These are phyloP conservation scores for Eulacestoma nigropectus DNA, from an alignment of 2,113 vertebrate species.

Conservation along the genomic window DNA sequence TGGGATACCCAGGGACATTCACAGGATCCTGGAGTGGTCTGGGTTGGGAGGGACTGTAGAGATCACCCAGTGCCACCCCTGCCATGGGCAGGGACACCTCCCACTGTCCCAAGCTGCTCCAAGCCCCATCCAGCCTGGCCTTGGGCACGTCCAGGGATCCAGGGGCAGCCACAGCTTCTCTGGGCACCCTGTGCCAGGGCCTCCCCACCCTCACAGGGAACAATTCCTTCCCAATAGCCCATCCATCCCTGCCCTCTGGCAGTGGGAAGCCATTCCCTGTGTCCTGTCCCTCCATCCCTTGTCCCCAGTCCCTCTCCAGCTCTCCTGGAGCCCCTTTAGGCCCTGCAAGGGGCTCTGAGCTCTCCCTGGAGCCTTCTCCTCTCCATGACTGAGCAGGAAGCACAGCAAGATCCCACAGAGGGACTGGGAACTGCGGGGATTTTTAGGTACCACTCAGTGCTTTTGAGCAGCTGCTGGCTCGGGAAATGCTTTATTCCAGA, in stretches of 20 bases:
- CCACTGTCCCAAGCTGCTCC: not conserved
- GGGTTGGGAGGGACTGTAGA: not conserved
- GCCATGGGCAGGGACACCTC: not conserved
- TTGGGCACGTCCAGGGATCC: not conserved
- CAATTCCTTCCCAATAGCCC: not conserved
- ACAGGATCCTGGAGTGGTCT: not conserved
- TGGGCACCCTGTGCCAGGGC: not conserved
- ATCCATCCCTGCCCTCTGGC: not conserved
- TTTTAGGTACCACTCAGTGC: not conserved
- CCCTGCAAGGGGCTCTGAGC: not conserved
- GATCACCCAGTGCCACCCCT: not conserved
- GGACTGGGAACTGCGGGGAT: not conserved
- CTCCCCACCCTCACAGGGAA: not conserved
- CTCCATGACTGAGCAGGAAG: not conserved
- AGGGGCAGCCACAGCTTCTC: not conserved
- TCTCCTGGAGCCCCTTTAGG: not conserved
- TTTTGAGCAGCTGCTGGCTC: not conserved
- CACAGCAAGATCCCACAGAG: rapidly evolving
- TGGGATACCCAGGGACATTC: not conserved
- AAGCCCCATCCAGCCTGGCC: not conserved
- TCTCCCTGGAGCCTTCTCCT: not conserved
- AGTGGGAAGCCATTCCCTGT: not conserved
- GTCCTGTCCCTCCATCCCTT: not conserved
- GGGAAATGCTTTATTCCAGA: not conserved
- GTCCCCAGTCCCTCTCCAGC: not conserved